Evolutionary conservation across 2,113 vertebrate genomes (phyloP), one percentile per base, ranked within the genome.

Genomic region (Willisornis vidua): DNA sequence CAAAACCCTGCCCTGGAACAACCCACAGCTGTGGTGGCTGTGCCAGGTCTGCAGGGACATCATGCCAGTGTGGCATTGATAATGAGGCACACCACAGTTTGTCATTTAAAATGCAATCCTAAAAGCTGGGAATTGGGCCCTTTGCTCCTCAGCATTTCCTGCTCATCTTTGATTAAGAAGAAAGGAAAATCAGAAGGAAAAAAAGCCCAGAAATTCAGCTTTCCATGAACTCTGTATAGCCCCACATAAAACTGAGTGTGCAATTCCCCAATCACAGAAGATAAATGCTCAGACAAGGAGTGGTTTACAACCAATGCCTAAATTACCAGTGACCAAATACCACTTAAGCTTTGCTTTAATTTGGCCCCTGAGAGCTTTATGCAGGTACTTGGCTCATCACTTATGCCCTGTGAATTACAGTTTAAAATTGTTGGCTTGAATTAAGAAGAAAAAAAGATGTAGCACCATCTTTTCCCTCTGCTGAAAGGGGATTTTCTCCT

Each of bases 71-170:
- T 1, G 39, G 63, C 15, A 43, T 62, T 58, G 24, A 1, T 0
- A 31, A 7, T 0, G 20, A 59, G 41, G 8, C 22, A 35, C 23
- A 8, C 0, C 23, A 9, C 1, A 9, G 7, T 0, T 33, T 66
- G 45, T 18, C 45, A 10, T n/a, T 33, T 31, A 0, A 73, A 84
- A 46, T 6, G 14, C 18, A 33, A 31, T 17, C 35, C 73, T 33
- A 6, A 43, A 70, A 77, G 12, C 74, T 63, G 35, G 13, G n/a
- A 54, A 25, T 4, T 24, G 33, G 59, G 7, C 29, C 24, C 46
- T 17, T 2, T 14, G 8, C 37, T 63, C 49, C 35, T 61, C 58
- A 22, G 22, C 15, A 9, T 37, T 66, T n/a, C 52, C 52, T 46
- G 1, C 35, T 51, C 19, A 3, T 3, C 23, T 55, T 11, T 28